These are phyloP conservation scores for Philypnodon macrostomus DNA, from an alignment of 2,797 vertebrate species.

Conservation along the genomic window DNA sequence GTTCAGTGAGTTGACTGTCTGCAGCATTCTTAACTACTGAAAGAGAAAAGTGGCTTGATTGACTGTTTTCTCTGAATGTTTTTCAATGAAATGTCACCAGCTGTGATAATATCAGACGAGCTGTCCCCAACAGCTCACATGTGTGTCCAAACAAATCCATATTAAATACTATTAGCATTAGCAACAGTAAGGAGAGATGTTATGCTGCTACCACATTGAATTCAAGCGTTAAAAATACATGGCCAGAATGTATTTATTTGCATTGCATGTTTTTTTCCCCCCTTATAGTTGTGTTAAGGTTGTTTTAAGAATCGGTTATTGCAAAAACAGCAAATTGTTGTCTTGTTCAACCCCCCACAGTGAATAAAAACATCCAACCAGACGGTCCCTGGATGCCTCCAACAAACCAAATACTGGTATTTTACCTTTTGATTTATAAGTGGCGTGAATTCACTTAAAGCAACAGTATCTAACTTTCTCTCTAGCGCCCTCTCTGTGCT, in stretches of 20 bases:
- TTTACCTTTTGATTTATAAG: neutral
- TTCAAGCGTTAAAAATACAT: neutral
- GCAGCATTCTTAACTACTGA: slow-evolving; percentile 6
- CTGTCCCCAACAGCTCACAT: neutral
- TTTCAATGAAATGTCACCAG: slow-evolving; percentile 35
- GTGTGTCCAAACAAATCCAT: slow-evolving; percentile 15
- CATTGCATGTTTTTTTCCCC: neutral
- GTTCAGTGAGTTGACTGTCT: slow-evolving; percentile 1
- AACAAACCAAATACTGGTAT: neutral
- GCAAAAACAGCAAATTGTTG: slow-evolving; percentile 1
- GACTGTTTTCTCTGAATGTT: slow-evolving; percentile 16
- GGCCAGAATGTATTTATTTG: neutral
- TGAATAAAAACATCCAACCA: neutral
- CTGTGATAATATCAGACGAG: slow-evolving; percentile 26
- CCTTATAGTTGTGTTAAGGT: neutral
- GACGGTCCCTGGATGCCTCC: neutral
- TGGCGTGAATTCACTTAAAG: neutral
- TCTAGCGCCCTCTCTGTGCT: no score
- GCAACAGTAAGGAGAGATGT: neutral
- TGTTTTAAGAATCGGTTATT: neutral
- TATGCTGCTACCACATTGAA: neutral
- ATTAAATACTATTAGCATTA: slow-evolving; percentile 9
- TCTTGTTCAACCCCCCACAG: neutral
- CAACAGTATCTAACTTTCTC: no score
- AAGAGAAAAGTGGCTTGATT: slow-evolving; percentile 12